Conservation (phyloP, 2,797 vertebrate genomes). For the Poecilia gillii region DNA sequence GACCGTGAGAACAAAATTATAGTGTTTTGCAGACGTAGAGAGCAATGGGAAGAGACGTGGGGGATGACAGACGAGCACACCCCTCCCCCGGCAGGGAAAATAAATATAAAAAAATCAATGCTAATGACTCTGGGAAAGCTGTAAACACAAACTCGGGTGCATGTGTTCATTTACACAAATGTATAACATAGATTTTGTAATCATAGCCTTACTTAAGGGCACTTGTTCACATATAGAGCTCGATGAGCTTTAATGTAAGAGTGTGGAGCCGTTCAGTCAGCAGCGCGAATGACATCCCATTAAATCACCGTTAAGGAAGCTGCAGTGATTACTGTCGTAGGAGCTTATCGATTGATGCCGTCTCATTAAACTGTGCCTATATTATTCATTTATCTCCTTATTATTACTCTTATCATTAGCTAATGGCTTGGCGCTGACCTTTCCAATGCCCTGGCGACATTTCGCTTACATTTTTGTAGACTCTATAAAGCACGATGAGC, state of each 20-base stretch:
- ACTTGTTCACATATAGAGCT: conserved; percentile 16
- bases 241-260: conserved; percentile 15
- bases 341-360: conserved; percentile 69
- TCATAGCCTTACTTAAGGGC: conserved; percentile 23
- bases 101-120: conserved; percentile 63
- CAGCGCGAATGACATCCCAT: conserved; percentile 66
- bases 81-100: background rate
- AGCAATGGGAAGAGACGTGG: conserved; percentile 20
- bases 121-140: conserved; percentile 60
- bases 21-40: conserved; percentile 57
- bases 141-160: conserved; percentile 32
- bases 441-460: conserved; percentile 31
- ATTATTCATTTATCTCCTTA: conserved; percentile 69
- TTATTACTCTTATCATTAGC: conserved; percentile 49
- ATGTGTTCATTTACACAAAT: conserved; percentile 37
- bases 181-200: conserved; percentile 44
- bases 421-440: conserved; percentile 58
- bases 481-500: background rate
- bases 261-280: conserved; percentile 10
- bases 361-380: conserved; percentile 68
- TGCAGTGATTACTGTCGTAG: conserved; percentile 64
- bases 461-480: conserved; percentile 11
- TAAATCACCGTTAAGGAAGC: conserved; percentile 68
- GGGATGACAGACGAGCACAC: conserved; percentile 23
- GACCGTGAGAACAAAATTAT: conserved; percentile 67